Evolutionary conservation across 2,888 invertebrate species (phyloP).

Genomic region (Cecidostiba fungosa): DNA sequence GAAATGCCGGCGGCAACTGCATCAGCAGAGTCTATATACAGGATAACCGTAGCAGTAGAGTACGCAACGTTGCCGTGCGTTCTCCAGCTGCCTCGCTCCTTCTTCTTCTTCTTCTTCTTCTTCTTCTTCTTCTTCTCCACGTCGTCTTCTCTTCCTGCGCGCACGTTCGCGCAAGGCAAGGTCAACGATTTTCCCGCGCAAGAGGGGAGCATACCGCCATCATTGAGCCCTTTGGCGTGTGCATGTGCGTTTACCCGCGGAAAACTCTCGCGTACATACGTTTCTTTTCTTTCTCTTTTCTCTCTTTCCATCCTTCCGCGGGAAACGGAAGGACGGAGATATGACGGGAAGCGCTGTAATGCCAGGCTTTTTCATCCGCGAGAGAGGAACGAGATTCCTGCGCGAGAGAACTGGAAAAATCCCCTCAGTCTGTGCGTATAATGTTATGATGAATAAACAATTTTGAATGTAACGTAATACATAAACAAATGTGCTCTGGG

Average conservation of each 20-base stretch:
- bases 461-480: no score
- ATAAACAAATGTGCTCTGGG: neutral
- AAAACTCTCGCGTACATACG: neutral
- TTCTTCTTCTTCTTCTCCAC: conserved; percentile 14
- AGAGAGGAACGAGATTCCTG: neutral
- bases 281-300: neutral
- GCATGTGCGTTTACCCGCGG: neutral
- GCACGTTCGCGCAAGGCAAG: conserved; percentile 63
- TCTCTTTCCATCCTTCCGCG: neutral
- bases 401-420: neutral
- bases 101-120: conserved; percentile 26
- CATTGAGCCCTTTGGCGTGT: neutral
- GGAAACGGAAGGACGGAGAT: neutral
- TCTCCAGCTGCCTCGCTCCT: conserved; percentile 57
- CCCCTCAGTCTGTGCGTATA: neutral
- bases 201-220: neutral
- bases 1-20: conserved; percentile 50
- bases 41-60: conserved; percentile 46
- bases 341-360: conserved; percentile 47
- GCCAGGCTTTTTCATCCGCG: neutral
- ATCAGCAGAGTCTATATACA: conserved; percentile 17
- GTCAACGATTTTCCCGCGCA: conserved; percentile 73
- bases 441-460: no score
- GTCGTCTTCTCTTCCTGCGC: conserved; percentile 1
- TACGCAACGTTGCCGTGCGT: conserved; percentile 60